A percentile compares a stretch with the other conserved stretches of the same genome.
Evolutionary conservation across 2,888 invertebrate genomes (phyloP).

Genomic region (Latheticus oryzae): DNA sequence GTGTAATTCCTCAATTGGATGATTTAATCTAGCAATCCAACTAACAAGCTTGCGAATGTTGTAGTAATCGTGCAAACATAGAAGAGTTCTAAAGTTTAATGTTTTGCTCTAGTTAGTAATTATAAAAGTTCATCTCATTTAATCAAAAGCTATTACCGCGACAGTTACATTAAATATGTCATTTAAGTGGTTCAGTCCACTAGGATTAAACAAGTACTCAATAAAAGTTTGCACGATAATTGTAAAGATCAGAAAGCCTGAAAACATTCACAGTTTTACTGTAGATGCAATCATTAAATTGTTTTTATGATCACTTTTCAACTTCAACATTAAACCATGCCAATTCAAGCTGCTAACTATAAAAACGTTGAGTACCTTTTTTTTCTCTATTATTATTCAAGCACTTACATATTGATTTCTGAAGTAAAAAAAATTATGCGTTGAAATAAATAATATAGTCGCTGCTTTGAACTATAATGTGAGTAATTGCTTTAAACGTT

Average conservation of each 20-base stretch:
- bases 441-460: too few relatives aligned
- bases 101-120: constrained; percentile 45
- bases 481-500: too few relatives aligned
- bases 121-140: constrained; percentile 50
- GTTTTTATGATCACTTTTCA: not conserved
- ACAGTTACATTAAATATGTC: constrained; percentile 23
- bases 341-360: too few relatives aligned
- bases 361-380: too few relatives aligned
- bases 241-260: constrained; percentile 20
- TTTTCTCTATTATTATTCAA: too few relatives aligned
- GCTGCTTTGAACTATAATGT: too few relatives aligned
- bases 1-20: too few relatives aligned
- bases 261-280: not conserved
- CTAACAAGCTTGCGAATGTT: constrained; percentile 18
- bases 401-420: too few relatives aligned
- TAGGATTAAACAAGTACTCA: constrained; percentile 32
- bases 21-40: too few relatives aligned
- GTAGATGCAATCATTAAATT: not conserved
- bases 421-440: too few relatives aligned
- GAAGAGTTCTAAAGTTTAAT: constrained; percentile 5
- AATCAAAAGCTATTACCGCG: constrained; percentile 39
- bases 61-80: constrained; percentile 9
- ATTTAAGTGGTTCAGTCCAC: constrained; percentile 25
- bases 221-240: constrained; percentile 30
- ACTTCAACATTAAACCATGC: too few relatives aligned